These are phyloP conservation scores for Cydia fagiglandana DNA, from an alignment of 1,140 invertebrate species.

Conservation along the genomic window DNA sequence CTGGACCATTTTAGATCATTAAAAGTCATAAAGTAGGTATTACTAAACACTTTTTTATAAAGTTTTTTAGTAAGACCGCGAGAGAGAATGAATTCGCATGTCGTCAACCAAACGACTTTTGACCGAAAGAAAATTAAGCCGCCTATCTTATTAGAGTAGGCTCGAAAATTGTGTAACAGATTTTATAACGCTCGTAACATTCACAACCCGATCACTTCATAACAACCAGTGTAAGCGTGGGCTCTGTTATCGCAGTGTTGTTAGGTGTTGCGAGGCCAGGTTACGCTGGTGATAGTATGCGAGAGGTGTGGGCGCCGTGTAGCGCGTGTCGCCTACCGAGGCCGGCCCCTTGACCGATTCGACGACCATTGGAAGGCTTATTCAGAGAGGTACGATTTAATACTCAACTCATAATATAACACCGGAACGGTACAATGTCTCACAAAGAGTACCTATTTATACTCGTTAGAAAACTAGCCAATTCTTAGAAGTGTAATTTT, in stretches of 20 bases:
- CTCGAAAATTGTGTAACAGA: constrained; percentile 2
- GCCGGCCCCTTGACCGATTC: background rate
- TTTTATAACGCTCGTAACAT: background rate
- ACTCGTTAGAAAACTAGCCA: too few relatives aligned
- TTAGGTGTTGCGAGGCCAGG: background rate
- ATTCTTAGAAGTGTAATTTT: too few relatives aligned
- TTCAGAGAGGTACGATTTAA: background rate
- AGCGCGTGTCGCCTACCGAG: background rate
- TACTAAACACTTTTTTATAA: too few relatives aligned
- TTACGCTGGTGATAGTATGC: background rate
- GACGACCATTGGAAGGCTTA: background rate
- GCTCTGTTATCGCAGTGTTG: background rate
- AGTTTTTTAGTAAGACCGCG: too few relatives aligned
- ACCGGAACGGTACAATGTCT: too few relatives aligned
- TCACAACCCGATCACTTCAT: background rate
- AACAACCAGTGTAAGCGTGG: background rate
- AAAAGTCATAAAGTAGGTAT: too few relatives aligned
- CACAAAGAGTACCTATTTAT: too few relatives aligned
- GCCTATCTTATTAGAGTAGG: background rate
- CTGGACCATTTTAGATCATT: too few relatives aligned
- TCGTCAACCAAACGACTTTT: background rate
- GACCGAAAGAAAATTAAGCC: background rate
- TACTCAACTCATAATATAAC: background rate
- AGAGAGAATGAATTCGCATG: too few relatives aligned
- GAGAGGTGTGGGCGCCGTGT: background rate